Evolutionary conservation across 1,140 invertebrate genomes (phyloP).

Genomic region (Dendroctonus valens): DNA sequence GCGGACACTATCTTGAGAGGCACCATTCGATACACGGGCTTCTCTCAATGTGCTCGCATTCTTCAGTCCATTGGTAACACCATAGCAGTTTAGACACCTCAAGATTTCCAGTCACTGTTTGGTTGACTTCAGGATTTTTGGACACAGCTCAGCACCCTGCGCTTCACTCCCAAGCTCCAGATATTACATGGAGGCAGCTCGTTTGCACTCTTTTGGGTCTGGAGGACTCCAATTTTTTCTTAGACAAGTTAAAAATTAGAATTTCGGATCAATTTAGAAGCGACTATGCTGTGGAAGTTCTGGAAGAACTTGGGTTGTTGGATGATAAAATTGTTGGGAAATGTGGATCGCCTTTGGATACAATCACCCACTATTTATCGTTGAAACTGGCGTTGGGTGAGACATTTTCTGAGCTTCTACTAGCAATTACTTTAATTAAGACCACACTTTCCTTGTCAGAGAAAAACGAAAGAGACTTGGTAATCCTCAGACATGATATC

Average conservation of each 20-base stretch:
- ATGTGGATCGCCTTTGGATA: conserved; percentile 84
- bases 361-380: conserved; percentile 85
- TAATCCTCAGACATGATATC: conserved; percentile 94
- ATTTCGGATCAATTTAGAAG: conserved; percentile 73
- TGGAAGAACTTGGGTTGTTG: conserved; percentile 86
- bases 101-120: background rate
- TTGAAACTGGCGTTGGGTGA: conserved; percentile 79
- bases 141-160: conserved; percentile 80
- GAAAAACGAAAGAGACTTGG: conserved; percentile 86
- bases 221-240: conserved; percentile 83
- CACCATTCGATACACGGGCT: conserved; percentile 63
- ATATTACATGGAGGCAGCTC: conserved; percentile 93
- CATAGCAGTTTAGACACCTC: background rate
- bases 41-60: conserved; percentile 81
- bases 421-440: background rate
- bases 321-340: conserved; percentile 81
- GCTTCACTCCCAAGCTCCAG: conserved; percentile 91
- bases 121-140: conserved; percentile 67
- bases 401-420: background rate
- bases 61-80: conserved; percentile 67
- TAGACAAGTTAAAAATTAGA: conserved; percentile 86
- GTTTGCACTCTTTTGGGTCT: conserved; percentile 85
- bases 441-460: conserved; percentile 51
- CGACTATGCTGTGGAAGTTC: conserved; percentile 63
- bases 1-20: conserved; percentile 88